phyloP scores from a whole-genome alignment of 2,113 vertebrate species.

The Dryoscopus gambensis region DNA sequence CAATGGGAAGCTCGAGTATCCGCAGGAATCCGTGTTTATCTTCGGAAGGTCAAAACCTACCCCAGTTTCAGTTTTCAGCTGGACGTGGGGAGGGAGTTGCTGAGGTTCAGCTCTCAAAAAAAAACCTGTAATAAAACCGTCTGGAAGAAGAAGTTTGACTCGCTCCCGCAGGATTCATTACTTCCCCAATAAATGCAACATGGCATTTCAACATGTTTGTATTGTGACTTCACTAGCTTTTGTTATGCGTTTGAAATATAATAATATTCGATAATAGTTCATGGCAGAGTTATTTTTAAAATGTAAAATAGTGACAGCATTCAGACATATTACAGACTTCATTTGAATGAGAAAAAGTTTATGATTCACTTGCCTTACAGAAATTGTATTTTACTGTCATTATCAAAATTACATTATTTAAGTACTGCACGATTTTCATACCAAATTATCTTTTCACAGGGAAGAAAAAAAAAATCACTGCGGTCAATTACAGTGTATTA shows the following conservation, averaged over 20 bases:
- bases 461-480: neutral
- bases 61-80: slow-evolving; percentile 11
- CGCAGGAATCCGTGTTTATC: neutral
- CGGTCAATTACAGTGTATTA: slow-evolving; percentile 26
- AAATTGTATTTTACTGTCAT: slow-evolving; percentile 62
- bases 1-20: neutral
- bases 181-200: slow-evolving; percentile 54
- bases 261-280: slow-evolving; percentile 41
- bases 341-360: slow-evolving; percentile 68
- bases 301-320: neutral
- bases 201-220: slow-evolving; percentile 58
- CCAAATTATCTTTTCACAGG: slow-evolving; percentile 65
- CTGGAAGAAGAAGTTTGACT: slow-evolving; percentile 48
- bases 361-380: slow-evolving; percentile 48
- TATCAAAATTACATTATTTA: slow-evolving; percentile 69
- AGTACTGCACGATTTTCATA: slow-evolving; percentile 55
- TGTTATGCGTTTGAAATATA: slow-evolving; percentile 50
- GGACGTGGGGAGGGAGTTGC: neutral
- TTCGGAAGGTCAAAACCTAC: neutral
- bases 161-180: slow-evolving; percentile 50
- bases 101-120: slow-evolving; percentile 36
- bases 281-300: neutral
- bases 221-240: slow-evolving; percentile 53
- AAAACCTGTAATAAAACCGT: slow-evolving; percentile 45
- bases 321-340: slow-evolving; percentile 45